Evolutionary conservation across 2,888 invertebrate genomes (phyloP), one percentile per base, ranked within the genome.

Genomic region (Callimorpha dominula): DNA sequence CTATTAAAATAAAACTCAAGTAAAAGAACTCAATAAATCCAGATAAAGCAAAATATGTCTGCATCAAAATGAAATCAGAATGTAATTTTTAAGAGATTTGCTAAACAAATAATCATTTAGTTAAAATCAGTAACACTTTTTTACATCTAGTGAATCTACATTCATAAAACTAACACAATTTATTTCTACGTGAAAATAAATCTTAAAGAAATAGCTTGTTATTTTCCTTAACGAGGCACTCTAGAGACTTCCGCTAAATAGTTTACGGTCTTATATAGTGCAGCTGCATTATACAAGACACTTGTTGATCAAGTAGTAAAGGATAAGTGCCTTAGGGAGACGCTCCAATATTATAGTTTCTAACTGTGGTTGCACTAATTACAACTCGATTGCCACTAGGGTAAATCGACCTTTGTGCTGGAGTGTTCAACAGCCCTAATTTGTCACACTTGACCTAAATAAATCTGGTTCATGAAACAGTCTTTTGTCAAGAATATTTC

Each of bases 371-470:
- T 78, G 79, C 66, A 57, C 72, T 75, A 77, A 84, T 84, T 84
- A 82, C 73, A 72, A 62, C 68, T 64, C 68, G 50, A 43, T 31
- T 46, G 69, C 17, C 49, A 66, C 31, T 52, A 40, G 67, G 69
- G 60, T 52, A 67, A 69, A 57, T 65, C 49, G 31, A 74, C 65
- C 57, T 72, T 70, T 66, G 76, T 31, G 49, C 64, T 73, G 52
- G 68, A 80, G 75, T 80, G 78, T 79, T 69, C 70, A 70, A 75
- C 78, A 79, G 79, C 82, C 86, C 82, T 84, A 86, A 83, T 87
- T 86, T 83, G 82, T 83, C 81, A 83, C 81, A 84, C 85, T 87
- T 87, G 89, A 88, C 89, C 89, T 71, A 85, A 86, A 87, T 88
- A 87, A 85, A 85, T 85, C 78, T 81, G 77, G 81, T 82, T 76